Base-by-base conservation (phyloP, 2,888 invertebrate genomes). In the Bellardia pandia region DNA sequence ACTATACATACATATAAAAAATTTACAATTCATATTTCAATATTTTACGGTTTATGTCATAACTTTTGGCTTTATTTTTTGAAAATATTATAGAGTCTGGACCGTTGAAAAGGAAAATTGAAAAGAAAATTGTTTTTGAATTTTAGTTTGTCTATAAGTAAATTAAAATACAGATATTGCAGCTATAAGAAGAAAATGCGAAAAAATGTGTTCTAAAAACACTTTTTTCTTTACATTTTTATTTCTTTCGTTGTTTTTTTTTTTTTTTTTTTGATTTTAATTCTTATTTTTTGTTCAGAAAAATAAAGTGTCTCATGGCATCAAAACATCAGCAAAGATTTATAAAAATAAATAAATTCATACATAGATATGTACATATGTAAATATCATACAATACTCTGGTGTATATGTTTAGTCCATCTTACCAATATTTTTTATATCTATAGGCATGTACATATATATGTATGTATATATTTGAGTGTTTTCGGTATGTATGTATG, bases 231-330 rank as follows among this genome's bases (percentile, higher is more conserved):
- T 45, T 45, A 45, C 3, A 13, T 48, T 78, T 69, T n/a, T 30
- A n/a, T 66, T 66, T 48, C 23, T 40, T 40, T 40, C 7, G 40
- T 40, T 40, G 5, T 2, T 40, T 40, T 5, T 40, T 40, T 40
- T 23, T 23, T 40, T 1, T 2, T 40, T 40, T 5, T 40, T 40
- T 40, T 23, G 0, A 23, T 23, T 23, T 23, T 23, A 23, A 23
- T 23, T 23, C 23, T 42, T 42, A 4, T 42, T 45, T 13, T 30
- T 58, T 58, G 16, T 33, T 56, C 13, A 42, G 42, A 64, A 45
- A 9, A 69, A 75, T 51, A 66, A 75, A 53, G 48, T 79, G 85
- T 79, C 85, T 74, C 85, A 85, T 79, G 85, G 74, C 85, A 85
- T 75, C 8, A 78, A 68, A 78, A 66, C 30, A 48, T 33, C 48